These are phyloP conservation scores for Chamaea fasciata DNA, from an alignment of 2,113 vertebrate species.

Conservation along the genomic window DNA sequence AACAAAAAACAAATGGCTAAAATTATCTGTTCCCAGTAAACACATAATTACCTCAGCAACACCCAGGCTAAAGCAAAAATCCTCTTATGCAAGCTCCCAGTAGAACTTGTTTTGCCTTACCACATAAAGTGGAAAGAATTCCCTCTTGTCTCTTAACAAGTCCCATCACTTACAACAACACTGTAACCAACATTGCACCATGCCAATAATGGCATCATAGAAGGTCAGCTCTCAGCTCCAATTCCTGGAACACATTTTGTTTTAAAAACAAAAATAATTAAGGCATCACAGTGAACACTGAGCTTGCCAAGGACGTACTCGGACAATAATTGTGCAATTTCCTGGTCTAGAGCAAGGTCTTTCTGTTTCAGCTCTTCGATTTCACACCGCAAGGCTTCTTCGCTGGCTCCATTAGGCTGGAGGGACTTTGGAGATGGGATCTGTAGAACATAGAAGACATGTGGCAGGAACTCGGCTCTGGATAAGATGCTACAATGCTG, in stretches of 20 bases:
- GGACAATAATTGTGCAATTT: conserved; percentile 62
- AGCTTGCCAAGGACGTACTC: conserved; percentile 63
- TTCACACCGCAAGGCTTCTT: conserved; percentile 37
- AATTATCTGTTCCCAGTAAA: neutral
- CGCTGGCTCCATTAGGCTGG: neutral
- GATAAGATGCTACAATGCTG: neutral
- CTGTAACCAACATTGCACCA: neutral
- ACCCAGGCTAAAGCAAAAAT: neutral
- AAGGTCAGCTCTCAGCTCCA: neutral
- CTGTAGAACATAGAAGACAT: conserved; percentile 17
- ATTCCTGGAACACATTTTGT: neutral
- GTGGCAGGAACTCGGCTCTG: neutral
- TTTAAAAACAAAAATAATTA: neutral
- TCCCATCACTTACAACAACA: neutral
- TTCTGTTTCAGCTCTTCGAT: conserved; percentile 66
- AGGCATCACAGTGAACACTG: neutral
- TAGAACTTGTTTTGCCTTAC: neutral
- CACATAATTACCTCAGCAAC: neutral
- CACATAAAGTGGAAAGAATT: neutral
- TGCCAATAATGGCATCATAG: neutral
- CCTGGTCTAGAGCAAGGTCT: conserved; percentile 58
- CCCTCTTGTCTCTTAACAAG: neutral
- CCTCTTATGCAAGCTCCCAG: neutral
- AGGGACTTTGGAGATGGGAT: neutral
- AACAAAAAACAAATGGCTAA: neutral